Percentiles rank a stretch among this genome's conserved stretches.
phyloP scores from a whole-genome alignment of 2,797 vertebrate species.

The Atherinosoma microstoma region DNA sequence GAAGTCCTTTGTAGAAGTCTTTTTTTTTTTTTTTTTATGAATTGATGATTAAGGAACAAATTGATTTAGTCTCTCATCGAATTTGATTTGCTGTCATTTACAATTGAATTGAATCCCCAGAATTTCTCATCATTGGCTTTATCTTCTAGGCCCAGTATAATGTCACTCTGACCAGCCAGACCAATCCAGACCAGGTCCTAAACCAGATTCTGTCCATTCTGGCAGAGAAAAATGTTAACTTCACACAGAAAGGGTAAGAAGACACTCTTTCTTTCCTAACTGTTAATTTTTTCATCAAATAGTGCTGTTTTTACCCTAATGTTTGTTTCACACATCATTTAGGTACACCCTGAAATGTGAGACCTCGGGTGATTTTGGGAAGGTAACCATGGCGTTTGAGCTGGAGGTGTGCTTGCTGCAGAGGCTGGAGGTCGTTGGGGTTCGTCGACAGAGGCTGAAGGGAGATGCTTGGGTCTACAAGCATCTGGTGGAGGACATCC shows the following conservation, averaged over 20 bases:
- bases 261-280: not conserved
- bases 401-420: slow-evolving; percentile 93
- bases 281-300: not conserved
- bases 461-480: slow-evolving; percentile 98
- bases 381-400: slow-evolving; percentile 93
- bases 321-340: not conserved
- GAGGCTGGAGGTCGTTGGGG: slow-evolving; percentile 87
- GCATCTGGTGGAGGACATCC: slow-evolving; percentile 92
- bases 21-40: not conserved
- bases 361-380: slow-evolving; percentile 90
- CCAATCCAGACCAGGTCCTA: slow-evolving; percentile 90
- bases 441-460: slow-evolving; percentile 91
- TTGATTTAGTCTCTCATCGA: not conserved
- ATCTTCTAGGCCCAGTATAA: slow-evolving; percentile 90
- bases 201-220: slow-evolving; percentile 89
- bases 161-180: slow-evolving; percentile 90
- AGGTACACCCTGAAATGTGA: slow-evolving; percentile 94
- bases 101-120: not conserved
- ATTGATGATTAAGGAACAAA: not conserved
- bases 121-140: slow-evolving; percentile 14
- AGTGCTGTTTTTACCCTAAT: not conserved
- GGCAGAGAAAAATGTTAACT: slow-evolving; percentile 89
- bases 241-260: slow-evolving; percentile 92
- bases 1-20: not conserved
- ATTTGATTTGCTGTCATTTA: not conserved